Evolutionary conservation across 2,797 vertebrate genomes (phyloP), one percentile per base, ranked within the genome.

Genomic region (Sciurus carolinensis): DNA sequence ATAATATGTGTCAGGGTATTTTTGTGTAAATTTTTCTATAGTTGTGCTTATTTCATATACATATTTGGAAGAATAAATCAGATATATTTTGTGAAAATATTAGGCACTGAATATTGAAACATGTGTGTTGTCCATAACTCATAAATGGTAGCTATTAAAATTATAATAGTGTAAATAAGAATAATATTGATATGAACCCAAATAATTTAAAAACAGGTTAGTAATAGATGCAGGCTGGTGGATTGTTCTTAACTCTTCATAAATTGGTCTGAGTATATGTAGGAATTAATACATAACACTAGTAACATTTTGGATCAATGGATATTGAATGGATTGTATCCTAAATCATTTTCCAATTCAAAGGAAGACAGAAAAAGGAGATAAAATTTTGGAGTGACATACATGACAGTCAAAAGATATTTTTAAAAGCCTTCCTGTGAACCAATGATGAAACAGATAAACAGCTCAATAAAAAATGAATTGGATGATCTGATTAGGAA

Each of bases 291-390:
- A 90, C 22, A 24, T 82, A 95, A 95, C 50, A 64, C 52, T 73
- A 7, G 47, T 87, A 91, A 50, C 69, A 91, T 94, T 95, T 94
- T 66, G 94, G 57, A 92, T 94, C 91, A 95, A 73, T 83, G 36
- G 47, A 2, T 52, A 89, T 87, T 95, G 64, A 54, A 83, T 92
- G 64, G 79, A 92, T 73, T 94, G 33, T n/a, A 81, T 73, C 75
- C 94, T 91, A 94, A 95, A 96, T 95, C 83, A 95, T 84, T 93
- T 95, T 91, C 72, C 69, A 13, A 90, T 82, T 82, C 91, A 95
- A 80, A 79, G 33, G 30, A 50, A 90, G 80, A 86, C 39, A 83
- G 44, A 5, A 44, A 91, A 95, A 88, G 36, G 54, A 90, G 72
- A 91, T 88, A 81, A 83, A 54, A 91, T 39, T 92, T 95, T 91